Evolutionary conservation across 2,797 vertebrate species (phyloP), one percentile per base, ranked within the genome.

Genomic region (Clangula hyemalis): DNA sequence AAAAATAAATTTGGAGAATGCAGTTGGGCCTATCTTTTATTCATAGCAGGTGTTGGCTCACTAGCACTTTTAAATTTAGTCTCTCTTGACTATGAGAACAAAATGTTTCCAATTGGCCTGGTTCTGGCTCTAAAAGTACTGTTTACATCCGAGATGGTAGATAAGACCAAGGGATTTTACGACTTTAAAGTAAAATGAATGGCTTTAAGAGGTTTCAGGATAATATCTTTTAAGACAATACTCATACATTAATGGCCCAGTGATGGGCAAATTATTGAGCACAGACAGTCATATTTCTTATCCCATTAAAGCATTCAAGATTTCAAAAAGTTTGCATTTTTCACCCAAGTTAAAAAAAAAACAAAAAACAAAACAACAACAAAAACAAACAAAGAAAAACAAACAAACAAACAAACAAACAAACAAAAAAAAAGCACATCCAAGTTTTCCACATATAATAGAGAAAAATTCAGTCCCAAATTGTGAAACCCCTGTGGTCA

Each of bases 31-130:
- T 78, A 36, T 86, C 51, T 93, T 94, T 96, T 93, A 84, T 79
- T 76, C 5, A 12, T 72, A 90, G 85, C 87, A 94, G 85, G 74
- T 94, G 87, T 71, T 89, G 71, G 53, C 68, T 96, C 78, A 61
- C 86, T 84, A 93, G 28, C 87, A 93, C 57, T 90, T 97, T 96
- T 91, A 93, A 90, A 91, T 90, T 89, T 92, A 91, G 82, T 91
- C 53, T 13, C 13, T 91, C 51, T 39, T 78, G 54, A 62, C 30
- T 74, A 60, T 54, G 57, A 82, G 90, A 94, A 96, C 74, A 87
- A 89, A 94, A 92, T 93, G 83, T 92, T 93, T 94, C 43, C 57
- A 73, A 79, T 1, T 87, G 61, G 18, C 49, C 39, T 92, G 27
- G 10, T 88, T 93, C 56, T 93, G 56, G 43, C 51, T 93, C 89